Evolutionary conservation across 2,888 invertebrate genomes (phyloP).

Genomic region (Serripes groenlandicus): DNA sequence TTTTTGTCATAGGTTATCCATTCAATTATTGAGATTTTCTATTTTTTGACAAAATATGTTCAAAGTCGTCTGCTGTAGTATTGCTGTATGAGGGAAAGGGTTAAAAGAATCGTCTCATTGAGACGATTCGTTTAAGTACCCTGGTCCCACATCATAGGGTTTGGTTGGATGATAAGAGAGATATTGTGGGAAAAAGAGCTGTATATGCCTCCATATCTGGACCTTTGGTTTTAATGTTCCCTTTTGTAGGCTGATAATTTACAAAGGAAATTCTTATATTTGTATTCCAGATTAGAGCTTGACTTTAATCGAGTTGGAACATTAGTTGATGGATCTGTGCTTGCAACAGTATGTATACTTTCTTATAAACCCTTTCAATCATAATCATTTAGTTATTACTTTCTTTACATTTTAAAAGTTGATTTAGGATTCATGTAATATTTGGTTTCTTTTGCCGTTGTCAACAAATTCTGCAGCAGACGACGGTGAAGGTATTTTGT

Average conservation of each 20-base stretch:
- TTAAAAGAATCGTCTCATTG: neutral
- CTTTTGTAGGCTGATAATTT: neutral
- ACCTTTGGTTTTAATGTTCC: neutral
- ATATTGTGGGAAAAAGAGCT: neutral
- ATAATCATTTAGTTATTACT: neutral
- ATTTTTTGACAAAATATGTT: too few species aligned
- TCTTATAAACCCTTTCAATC: neutral
- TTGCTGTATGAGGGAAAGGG: too few species aligned
- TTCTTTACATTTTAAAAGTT: too few species aligned
- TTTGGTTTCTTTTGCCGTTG: neutral
- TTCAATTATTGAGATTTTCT: too few species aligned
- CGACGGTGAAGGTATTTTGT: too few species aligned
- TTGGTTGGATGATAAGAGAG: neutral
- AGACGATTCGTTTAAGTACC: neutral
- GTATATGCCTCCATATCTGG: neutral
- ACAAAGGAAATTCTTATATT: neutral
- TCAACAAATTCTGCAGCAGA: neutral
- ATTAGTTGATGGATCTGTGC: neutral
- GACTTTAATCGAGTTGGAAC: slow-evolving; percentile 6
- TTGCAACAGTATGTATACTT: slow-evolving; percentile 11
- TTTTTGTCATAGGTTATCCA: too few species aligned
- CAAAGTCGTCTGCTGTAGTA: too few species aligned
- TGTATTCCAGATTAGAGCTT: slow-evolving; percentile 1
- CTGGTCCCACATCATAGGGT: neutral
- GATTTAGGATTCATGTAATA: too few species aligned